Evolutionary conservation across 2,888 invertebrate species (phyloP).

Genomic region (Pandemis heparana): DNA sequence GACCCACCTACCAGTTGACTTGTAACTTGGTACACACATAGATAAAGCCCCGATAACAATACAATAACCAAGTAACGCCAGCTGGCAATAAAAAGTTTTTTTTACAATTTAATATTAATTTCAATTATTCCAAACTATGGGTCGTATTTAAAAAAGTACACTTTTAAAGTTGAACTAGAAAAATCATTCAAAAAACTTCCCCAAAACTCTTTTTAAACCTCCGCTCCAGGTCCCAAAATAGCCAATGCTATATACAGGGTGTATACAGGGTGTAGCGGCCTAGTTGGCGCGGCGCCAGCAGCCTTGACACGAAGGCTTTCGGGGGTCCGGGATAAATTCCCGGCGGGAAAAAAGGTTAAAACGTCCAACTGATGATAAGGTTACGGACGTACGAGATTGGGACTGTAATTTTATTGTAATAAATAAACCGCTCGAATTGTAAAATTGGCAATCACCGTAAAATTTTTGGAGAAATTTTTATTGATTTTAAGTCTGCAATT

Average conservation of each 20-base stretch:
- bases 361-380: constrained; percentile 9
- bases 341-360: constrained; percentile 19
- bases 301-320: constrained; percentile 51
- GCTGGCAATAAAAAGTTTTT: no score
- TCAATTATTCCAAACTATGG: no score
- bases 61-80: no score
- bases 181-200: not conserved
- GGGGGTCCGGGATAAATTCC: constrained; percentile 21
- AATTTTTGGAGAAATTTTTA: no score
- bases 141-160: no score
- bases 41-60: no score
- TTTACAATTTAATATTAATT: no score
- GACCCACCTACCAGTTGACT: no score
- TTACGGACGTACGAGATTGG: not conserved
- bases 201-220: not conserved
- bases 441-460: no score
- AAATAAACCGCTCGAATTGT: not conserved
- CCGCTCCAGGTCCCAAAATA: constrained; percentile 20
- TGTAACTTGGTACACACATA: no score
- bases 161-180: no score
- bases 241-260: constrained; percentile 3
- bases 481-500: no score
- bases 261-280: constrained; percentile 45
- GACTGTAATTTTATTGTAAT: not conserved
- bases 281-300: constrained; percentile 56